Conservation (phyloP, 2,888 invertebrate genomes). For the Chorisops tibialis region DNA sequence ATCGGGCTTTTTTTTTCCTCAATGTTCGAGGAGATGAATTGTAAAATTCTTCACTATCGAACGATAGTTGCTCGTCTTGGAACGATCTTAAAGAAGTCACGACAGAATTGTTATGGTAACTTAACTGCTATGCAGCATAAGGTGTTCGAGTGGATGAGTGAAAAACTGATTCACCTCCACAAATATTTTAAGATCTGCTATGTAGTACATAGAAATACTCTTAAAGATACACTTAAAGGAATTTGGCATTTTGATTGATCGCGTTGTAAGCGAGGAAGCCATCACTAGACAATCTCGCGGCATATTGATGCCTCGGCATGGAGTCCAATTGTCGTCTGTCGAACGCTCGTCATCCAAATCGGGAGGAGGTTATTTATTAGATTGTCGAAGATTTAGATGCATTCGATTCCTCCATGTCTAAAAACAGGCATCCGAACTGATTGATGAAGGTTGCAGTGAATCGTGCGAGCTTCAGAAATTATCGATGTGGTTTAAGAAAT, state of each 20-base stretch:
- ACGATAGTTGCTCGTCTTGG: not conserved
- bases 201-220: not conserved
- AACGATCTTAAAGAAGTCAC: not conserved
- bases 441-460: no score
- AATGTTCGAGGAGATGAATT: not conserved
- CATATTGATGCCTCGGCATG: no score
- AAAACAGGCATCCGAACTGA: no score
- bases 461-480: no score
- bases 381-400: no score
- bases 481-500: no score
- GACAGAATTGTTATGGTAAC: not conserved
- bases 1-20: not conserved
- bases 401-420: no score
- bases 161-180: not conserved
- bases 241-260: constrained; percentile 21
- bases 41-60: not conserved
- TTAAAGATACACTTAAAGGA: not conserved
- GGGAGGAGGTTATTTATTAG: no score
- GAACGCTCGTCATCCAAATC: no score
- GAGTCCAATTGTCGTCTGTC: no score
- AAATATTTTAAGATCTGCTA: not conserved
- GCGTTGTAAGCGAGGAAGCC: constrained; percentile 16
- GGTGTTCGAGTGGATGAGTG: not conserved
- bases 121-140: not conserved
- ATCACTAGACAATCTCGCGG: not conserved